phyloP scores from a whole-genome alignment of 2,113 vertebrate species.

The Caranx ignobilis region DNA sequence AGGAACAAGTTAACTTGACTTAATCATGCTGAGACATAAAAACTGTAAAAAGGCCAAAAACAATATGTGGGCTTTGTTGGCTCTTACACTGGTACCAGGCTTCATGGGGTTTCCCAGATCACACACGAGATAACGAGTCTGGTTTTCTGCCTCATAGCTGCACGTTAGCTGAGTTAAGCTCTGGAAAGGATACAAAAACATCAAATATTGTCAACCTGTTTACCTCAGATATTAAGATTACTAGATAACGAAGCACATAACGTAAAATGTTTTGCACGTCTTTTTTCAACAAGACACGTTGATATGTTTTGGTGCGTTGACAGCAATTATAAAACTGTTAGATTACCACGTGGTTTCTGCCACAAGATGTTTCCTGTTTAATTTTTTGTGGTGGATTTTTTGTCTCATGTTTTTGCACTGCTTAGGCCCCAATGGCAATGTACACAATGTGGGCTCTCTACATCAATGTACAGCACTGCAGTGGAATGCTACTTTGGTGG shows the following conservation, averaged over 20 bases:
- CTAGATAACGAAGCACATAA: background rate
- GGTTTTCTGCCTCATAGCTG: conserved; percentile 85
- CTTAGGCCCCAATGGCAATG: background rate
- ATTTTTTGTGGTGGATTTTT: background rate
- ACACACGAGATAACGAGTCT: conserved; percentile 85
- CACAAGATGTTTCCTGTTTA: background rate
- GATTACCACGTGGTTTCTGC: background rate
- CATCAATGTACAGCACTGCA: background rate
- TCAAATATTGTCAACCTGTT: background rate
- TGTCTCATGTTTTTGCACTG: background rate
- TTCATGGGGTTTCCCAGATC: conserved; percentile 93
- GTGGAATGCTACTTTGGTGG: background rate
- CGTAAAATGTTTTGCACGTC: background rate
- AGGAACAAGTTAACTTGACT: conserved; percentile 19
- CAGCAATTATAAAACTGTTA: background rate
- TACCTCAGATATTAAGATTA: background rate
- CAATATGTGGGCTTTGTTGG: conserved; percentile 25
- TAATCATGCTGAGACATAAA: conserved; percentile 27
- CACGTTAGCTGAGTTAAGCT: conserved; percentile 86
- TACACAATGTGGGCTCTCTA: background rate
- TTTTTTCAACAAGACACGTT: background rate
- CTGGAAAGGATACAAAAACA: conserved; percentile 68
- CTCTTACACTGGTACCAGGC: conserved; percentile 86
- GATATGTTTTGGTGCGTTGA: background rate
- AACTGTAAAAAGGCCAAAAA: conserved; percentile 18